phyloP scores from a whole-genome alignment of 2,797 vertebrate species.

The Pitangus sulphuratus region DNA sequence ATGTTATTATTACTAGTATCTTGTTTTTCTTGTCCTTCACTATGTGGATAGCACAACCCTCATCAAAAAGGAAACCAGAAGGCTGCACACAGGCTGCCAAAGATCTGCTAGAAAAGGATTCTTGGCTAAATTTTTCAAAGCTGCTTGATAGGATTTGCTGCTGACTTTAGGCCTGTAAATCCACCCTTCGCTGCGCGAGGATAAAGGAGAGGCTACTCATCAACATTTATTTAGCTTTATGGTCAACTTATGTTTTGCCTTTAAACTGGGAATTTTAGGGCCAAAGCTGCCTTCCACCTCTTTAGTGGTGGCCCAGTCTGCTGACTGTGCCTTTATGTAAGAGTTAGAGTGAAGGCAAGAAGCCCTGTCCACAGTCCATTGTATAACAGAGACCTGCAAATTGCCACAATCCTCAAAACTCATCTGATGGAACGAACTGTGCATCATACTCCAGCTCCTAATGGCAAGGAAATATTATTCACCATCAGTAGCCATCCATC shows the following conservation, averaged over 20 bases:
- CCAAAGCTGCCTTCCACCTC: neutral
- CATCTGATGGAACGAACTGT: neutral
- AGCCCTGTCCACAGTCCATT: neutral
- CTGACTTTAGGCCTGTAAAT: constrained; percentile 16
- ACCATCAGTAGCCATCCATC: neutral
- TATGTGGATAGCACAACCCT: neutral
- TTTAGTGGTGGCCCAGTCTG: neutral
- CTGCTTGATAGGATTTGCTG: constrained; percentile 18
- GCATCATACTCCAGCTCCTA: neutral
- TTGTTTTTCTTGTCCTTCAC: constrained; percentile 18
- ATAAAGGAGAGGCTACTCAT: neutral
- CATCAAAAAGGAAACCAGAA: constrained; percentile 35
- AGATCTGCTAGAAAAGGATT: constrained; percentile 20
- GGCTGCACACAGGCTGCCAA: neutral
- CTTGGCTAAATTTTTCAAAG: constrained; percentile 36
- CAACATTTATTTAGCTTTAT: neutral
- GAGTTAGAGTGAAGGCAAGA: neutral
- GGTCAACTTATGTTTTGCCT: neutral
- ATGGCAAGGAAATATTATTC: neutral
- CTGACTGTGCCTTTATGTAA: neutral
- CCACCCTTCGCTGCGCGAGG: neutral
- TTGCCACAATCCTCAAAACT: neutral
- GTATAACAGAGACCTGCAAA: neutral
- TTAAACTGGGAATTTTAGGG: neutral
- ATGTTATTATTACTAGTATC: constrained; percentile 17